Evolutionary conservation across 2,113 vertebrate species (phyloP), one percentile per base, ranked within the genome.

Genomic region (Apus apus): DNA sequence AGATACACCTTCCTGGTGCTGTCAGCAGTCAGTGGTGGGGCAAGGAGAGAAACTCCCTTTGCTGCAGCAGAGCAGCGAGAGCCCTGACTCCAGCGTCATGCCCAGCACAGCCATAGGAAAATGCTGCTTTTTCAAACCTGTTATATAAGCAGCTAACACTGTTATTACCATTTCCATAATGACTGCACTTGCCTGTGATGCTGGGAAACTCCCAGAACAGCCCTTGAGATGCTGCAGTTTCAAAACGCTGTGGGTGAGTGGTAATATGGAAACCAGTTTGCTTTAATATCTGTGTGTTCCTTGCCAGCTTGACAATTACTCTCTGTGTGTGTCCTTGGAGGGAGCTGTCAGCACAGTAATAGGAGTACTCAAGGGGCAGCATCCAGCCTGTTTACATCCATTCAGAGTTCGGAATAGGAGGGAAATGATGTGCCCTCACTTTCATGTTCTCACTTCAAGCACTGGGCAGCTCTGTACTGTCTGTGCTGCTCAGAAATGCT

Each of bases 401-500:
- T 32, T 48, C 7, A 4, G 53, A 1, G 1, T 80, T n/a, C 34
- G 57, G 32, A 87, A 58, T 6, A 71, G 75, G 85, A 67, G 32
- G 57, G 61, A 81, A 89, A 85, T 60, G 73, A 68, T 10, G 1
- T 84, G 72, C 80, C 89, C 73, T 87, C 57, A 8, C 76, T 90
- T 94, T 89, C 53, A 78, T 84, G 80, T 80, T 91, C 61, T 43
- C 32, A n/a, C 72, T 71, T 93, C 83, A 70, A 86, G 72, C 19
- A 56, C 60, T 11, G 60, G 75, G 56, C 82, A 88, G 30, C 60
- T 85, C 76, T 75, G 53, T 36, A 22, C n/a, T 54, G 56, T 48
- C 66, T 56, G 46, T 43, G 64, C 46, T 85, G 80, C 80, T 78
- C 79, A 90, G 67, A 85, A 89, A 77, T 43, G 57, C 4, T 32